Conservation (phyloP, 2,797 vertebrate genomes). For the Molossus alvarezi region DNA sequence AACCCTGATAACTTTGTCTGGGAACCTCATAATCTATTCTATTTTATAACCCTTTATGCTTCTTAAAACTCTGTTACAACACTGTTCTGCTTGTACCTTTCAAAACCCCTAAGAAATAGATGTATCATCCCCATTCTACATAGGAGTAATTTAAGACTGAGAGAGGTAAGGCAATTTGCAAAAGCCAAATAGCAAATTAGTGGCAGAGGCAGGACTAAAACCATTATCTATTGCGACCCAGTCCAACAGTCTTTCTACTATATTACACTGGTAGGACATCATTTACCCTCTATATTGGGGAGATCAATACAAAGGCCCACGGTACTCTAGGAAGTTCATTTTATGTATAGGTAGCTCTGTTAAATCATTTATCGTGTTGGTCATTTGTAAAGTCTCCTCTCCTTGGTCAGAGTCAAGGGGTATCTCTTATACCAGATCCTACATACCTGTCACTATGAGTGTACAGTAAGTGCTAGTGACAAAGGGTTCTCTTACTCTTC, state of each 20-base stretch:
- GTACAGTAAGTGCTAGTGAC: neutral
- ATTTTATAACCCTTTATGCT: constrained; percentile 24
- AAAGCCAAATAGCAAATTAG: neutral
- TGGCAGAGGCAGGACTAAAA: constrained; percentile 26
- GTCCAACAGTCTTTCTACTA: neutral
- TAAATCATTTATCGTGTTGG: constrained; percentile 1
- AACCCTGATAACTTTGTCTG: neutral
- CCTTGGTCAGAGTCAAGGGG: neutral
- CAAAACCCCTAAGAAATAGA: constrained; percentile 38
- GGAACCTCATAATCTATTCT: neutral
- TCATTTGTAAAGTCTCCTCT: neutral
- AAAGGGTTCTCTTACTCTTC: neutral
- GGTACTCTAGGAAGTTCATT: neutral
- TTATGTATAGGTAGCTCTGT: neutral
- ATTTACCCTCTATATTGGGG: neutral
- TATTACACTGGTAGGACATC: neutral
- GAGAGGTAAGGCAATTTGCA: neutral
- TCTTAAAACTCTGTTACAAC: neutral
- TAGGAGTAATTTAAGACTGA: constrained; percentile 16
- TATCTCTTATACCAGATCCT: neutral
- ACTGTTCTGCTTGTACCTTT: constrained; percentile 46
- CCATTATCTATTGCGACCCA: neutral
- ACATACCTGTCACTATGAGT: neutral
- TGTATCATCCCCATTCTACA: neutral
- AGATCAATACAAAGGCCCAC: constrained; percentile 15